These are phyloP conservation scores for Electrophaes corylata DNA, from an alignment of 2,888 invertebrate genomes.

Conservation along the genomic window DNA sequence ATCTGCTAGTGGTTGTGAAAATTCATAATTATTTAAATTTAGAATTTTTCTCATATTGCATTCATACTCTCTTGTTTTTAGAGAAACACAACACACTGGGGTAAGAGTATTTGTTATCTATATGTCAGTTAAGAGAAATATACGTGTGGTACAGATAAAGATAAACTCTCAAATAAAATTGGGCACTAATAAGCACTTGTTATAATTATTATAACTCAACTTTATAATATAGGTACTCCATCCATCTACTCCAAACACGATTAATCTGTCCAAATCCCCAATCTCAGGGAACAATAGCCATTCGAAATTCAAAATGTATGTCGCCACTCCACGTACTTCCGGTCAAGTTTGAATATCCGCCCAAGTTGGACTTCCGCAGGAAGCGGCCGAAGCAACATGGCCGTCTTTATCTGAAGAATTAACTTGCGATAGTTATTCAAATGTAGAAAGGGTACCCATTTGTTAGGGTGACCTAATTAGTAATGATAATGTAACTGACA, in stretches of 20 bases:
- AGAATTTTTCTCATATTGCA: too few relatives aligned
- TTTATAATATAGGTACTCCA: background rate
- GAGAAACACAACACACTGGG: too few relatives aligned
- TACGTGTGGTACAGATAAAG: too few relatives aligned
- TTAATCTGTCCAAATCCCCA: conserved; percentile 25
- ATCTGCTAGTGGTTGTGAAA: too few relatives aligned
- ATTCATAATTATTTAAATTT: too few relatives aligned
- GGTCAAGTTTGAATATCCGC: conserved; percentile 82
- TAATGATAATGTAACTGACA: conserved; percentile 20
- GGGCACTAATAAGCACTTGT: too few relatives aligned
- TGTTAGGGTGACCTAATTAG: conserved; percentile 33
- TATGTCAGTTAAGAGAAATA: too few relatives aligned
- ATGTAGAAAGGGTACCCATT: conserved; percentile 47
- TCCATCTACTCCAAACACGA: conserved; percentile 10
- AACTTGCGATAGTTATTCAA: conserved; percentile 80
- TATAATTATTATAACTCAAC: background rate
- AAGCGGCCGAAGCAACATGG: conserved; percentile 77
- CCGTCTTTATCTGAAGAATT: conserved; percentile 83
- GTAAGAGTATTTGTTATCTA: too few relatives aligned
- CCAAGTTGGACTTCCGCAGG: conserved; percentile 80
- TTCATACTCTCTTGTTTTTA: too few relatives aligned
- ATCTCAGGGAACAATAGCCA: conserved; percentile 57
- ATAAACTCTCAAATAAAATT: too few relatives aligned
- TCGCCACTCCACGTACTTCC: conserved; percentile 79
- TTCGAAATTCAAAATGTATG: conserved; percentile 83